Evolutionary conservation across 2,888 invertebrate species (phyloP).

Genomic region (Zygothrica quintamaculata): DNA sequence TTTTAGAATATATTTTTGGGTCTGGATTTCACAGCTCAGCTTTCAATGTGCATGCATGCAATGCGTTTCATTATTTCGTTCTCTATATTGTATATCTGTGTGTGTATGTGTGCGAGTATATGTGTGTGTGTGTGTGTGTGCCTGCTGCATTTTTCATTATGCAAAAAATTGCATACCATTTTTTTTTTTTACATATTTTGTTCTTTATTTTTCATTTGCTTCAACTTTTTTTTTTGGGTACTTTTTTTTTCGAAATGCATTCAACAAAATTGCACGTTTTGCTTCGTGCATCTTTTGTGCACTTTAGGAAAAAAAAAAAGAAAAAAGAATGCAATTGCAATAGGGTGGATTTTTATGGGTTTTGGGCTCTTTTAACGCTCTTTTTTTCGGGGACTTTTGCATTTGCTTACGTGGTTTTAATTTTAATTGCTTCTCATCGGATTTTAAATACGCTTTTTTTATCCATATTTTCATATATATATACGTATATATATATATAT

Average conservation of each 20-base stretch:
- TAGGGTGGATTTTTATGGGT: constrained; percentile 72
- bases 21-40: constrained; percentile 77
- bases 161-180: constrained; percentile 76
- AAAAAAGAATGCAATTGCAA: constrained; percentile 72
- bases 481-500: no score
- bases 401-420: constrained; percentile 80
- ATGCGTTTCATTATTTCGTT: constrained; percentile 66
- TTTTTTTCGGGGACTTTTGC: constrained; percentile 62
- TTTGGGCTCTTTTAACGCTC: constrained; percentile 48
- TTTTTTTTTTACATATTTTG: constrained; percentile 52
- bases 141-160: constrained; percentile 80
- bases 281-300: constrained; percentile 77
- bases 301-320: constrained; percentile 45
- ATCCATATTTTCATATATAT: no score
- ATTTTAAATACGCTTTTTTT: constrained; percentile 34
- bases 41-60: constrained; percentile 70
- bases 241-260: constrained; percentile 70
- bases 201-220: constrained; percentile 55
- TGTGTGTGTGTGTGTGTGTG: constrained; percentile 45
- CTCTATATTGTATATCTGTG: constrained; percentile 8
- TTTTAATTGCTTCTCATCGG: constrained; percentile 78
- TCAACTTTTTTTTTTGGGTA: constrained; percentile 63
- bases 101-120: constrained; percentile 10
- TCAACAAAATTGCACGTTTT: constrained; percentile 77
- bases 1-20: constrained; percentile 78